phyloP scores from a whole-genome alignment of 2,797 vertebrate species.

The Acridotheres tristis region DNA sequence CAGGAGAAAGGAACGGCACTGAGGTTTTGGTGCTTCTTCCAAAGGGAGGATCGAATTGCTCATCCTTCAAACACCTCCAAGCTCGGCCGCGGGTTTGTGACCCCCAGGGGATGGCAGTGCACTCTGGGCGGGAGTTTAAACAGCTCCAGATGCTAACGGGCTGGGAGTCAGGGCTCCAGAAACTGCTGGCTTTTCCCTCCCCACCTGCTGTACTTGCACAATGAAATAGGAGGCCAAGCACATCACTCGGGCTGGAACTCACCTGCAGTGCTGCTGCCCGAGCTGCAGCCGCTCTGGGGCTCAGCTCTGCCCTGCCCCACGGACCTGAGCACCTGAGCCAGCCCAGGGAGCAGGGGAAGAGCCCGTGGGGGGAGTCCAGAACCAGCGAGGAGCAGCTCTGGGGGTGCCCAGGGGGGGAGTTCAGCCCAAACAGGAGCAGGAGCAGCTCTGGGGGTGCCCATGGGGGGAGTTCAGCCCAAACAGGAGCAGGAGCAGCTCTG shows the following conservation, averaged over 20 bases:
- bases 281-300: background rate
- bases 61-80: background rate
- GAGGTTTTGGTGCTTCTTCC: background rate
- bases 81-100: background rate
- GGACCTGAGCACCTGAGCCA: background rate
- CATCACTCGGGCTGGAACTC: background rate
- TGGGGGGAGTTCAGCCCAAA: no score
- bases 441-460: no score
- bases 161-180: background rate
- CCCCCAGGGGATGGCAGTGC: background rate
- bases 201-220: background rate
- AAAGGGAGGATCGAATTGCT: background rate
- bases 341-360: fast-evolving
- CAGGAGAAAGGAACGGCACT: background rate
- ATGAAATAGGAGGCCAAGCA: background rate
- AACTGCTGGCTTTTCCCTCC: background rate
- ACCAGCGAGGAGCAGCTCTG: no score
- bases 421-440: no score
- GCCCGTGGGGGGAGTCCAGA: background rate
- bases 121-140: background rate
- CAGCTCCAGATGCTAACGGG: background rate
- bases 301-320: background rate
- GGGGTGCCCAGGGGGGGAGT: no score
- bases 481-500: no score
- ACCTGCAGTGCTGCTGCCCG: fast-evolving